Conservation (phyloP, 2,797 vertebrate genomes). For the Peromyscus eremicus region DNA sequence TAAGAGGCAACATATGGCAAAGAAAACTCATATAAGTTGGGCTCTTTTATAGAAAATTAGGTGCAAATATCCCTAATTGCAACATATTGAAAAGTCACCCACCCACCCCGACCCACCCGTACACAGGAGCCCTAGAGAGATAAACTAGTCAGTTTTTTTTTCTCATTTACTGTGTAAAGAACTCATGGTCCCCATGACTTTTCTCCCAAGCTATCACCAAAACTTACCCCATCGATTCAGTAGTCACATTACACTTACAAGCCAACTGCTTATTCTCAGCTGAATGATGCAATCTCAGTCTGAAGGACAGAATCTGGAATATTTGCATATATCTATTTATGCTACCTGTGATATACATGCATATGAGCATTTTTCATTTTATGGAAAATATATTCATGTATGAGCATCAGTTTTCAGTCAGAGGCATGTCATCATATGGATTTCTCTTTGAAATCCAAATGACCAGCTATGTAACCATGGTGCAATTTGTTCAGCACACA, state of each 20-base stretch:
- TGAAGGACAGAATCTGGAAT: neutral
- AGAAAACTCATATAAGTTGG: neutral
- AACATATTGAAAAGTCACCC: neutral
- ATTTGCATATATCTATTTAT: neutral
- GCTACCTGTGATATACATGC: neutral
- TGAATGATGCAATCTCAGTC: neutral
- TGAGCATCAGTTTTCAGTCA: neutral
- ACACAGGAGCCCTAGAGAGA: neutral
- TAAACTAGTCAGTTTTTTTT: neutral
- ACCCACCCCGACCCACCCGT: fast-evolving
- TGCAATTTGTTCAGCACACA: neutral
- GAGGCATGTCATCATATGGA: neutral
- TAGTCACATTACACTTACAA: neutral
- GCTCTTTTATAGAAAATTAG: neutral
- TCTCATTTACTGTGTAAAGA: neutral
- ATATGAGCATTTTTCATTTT: neutral
- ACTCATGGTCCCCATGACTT: fast-evolving
- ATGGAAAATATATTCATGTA: neutral
- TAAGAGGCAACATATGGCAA: neutral
- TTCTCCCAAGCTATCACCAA: neutral
- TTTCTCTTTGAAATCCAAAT: neutral
- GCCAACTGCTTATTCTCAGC: neutral
- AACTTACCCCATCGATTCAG: neutral
- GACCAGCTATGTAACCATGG: neutral
- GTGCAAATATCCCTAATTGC: neutral